These are phyloP conservation scores for Acipenser ruthenus DNA, from an alignment of 2,797 vertebrate genomes.

Conservation along the genomic window DNA sequence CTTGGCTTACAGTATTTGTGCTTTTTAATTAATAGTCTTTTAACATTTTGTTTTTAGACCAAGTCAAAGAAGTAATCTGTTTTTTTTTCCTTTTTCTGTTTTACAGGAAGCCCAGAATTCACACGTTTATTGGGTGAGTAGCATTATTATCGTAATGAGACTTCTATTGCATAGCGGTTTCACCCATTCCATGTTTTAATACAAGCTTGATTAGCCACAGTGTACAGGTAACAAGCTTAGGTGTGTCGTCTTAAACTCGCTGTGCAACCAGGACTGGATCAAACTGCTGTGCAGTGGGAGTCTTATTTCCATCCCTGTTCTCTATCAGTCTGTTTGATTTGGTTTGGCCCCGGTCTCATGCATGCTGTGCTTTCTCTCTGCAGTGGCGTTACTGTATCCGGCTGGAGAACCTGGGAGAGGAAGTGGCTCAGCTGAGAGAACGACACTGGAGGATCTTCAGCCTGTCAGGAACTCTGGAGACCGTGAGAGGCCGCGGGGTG, in stretches of 20 bases:
- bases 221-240: too few relatives aligned
- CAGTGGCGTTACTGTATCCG: constrained; percentile 98
- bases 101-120: constrained; percentile 93
- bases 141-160: too few relatives aligned
- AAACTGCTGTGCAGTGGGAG: too few relatives aligned
- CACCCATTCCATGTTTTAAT: too few relatives aligned
- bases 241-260: too few relatives aligned
- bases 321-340: neutral
- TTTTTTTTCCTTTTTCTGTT: constrained; percentile 25
- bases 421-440: constrained; percentile 90
- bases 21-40: neutral
- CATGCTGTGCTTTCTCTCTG: neutral
- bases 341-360: neutral
- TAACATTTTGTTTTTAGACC: neutral
- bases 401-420: constrained; percentile 85
- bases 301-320: neutral
- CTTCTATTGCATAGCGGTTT: too few relatives aligned
- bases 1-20: neutral
- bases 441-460: constrained; percentile 98
- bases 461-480: constrained; percentile 92
- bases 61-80: neutral
- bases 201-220: too few relatives aligned
- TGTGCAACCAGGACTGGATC: too few relatives aligned
- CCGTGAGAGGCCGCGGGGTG: constrained; percentile 86
- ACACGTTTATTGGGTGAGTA: constrained; percentile 97